phyloP scores from a whole-genome alignment of 2,113 vertebrate species.

The Burhinus bistriatus region DNA sequence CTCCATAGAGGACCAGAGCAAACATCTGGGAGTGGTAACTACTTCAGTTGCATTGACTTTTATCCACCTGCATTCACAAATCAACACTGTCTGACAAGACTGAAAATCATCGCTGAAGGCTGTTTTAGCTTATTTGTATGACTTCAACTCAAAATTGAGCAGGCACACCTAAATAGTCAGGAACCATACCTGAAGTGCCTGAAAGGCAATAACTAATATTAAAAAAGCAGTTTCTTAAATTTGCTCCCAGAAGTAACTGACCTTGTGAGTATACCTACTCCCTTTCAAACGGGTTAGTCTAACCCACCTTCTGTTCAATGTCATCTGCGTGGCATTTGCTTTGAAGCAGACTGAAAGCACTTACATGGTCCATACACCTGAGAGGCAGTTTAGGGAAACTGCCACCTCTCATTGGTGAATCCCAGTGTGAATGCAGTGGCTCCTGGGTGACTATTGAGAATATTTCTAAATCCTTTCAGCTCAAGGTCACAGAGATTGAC shows the following conservation, averaged over 20 bases:
- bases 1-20: neutral
- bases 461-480: neutral
- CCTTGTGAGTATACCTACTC: neutral
- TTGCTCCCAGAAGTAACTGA: neutral
- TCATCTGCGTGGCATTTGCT: neutral
- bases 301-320: neutral
- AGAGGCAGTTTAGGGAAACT: neutral
- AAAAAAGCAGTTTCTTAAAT: neutral
- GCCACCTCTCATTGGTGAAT: neutral
- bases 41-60: neutral
- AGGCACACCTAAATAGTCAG: neutral
- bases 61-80: neutral
- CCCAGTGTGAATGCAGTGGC: neutral
- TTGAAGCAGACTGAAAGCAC: neutral
- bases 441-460: neutral
- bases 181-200: neutral
- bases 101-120: neutral
- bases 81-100: neutral
- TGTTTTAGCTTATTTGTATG: neutral
- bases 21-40: neutral
- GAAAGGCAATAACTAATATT: neutral
- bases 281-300: neutral
- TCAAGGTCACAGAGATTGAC: neutral
- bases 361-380: neutral
- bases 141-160: neutral